phyloP scores from a whole-genome alignment of 92 coral and sea anemone genomes.

The Epizoanthus fatuus region DNA sequence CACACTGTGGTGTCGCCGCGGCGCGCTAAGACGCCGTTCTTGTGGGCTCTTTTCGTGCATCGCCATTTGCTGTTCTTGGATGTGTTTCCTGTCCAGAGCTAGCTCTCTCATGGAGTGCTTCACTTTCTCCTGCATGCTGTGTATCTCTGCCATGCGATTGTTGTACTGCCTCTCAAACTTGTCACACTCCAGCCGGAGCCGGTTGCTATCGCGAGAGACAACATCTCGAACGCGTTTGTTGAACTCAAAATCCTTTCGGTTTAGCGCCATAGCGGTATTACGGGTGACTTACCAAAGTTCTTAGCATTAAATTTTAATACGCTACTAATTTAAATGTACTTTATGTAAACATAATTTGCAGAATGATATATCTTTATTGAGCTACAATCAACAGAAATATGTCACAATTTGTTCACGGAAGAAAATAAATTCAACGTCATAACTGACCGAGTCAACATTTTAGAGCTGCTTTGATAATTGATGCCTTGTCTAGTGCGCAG shows the following conservation, averaged over 20 bases:
- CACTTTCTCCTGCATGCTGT: conserved; percentile 86
- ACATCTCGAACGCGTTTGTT: conserved; percentile 86
- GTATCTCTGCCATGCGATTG: conserved; percentile 81
- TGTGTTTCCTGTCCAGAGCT: conserved; percentile 69
- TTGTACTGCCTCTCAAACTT: conserved; percentile 83
- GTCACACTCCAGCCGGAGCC: conserved; percentile 66
- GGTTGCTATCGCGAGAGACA: conserved; percentile 76
- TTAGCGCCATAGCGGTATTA: conserved; percentile 49
- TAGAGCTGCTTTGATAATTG: background rate
- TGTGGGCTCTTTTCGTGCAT: background rate
- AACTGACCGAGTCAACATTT: background rate
- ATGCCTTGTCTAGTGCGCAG: too few relatives aligned
- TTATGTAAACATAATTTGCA: background rate
- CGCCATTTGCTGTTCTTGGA: conserved; percentile 36
- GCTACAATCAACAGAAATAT: conserved; percentile 9
- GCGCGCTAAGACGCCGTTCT: background rate
- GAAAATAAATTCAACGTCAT: background rate
- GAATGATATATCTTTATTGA: background rate
- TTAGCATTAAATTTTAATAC: background rate
- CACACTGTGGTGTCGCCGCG: conserved; percentile 25
- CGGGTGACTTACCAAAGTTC: background rate
- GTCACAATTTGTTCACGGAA: background rate
- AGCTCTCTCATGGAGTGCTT: conserved; percentile 84
- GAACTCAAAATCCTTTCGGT: conserved; percentile 69
- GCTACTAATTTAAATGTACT: conserved; percentile 30